phyloP scores from a whole-genome alignment of 2,888 invertebrate genomes.

The Orthosia gothica region DNA sequence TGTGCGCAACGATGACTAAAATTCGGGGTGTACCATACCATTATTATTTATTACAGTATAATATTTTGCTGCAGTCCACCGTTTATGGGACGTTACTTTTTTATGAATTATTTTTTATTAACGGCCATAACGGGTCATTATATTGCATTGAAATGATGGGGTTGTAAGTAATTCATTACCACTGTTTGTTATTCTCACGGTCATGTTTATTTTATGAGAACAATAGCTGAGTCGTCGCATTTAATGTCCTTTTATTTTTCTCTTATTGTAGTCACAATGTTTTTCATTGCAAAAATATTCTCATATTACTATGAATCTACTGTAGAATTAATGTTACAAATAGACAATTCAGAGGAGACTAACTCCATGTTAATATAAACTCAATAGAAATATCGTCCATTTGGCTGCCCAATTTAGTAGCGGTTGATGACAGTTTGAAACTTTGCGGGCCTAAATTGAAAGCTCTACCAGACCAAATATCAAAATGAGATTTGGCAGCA shows the following conservation, averaged over 20 bases:
- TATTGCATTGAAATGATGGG: conserved; percentile 85
- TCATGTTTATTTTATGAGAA: conserved; percentile 72
- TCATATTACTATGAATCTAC: not conserved
- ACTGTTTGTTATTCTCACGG: conserved; percentile 90
- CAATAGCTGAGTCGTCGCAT: conserved; percentile 48
- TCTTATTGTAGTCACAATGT: not conserved
- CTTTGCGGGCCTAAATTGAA: conserved; percentile 42
- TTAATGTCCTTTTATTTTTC: conserved; percentile 48
- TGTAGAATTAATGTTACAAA: conserved; percentile 15
- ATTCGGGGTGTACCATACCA: conserved; percentile 88
- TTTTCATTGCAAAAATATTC: not conserved
- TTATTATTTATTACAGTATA: conserved; percentile 89
- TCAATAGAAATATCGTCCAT: conserved; percentile 47
- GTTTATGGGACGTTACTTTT: conserved; percentile 85
- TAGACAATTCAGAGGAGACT: conserved; percentile 6
- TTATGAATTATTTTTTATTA: conserved; percentile 89
- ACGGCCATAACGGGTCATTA: conserved; percentile 87
- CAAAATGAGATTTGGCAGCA: conserved; percentile 46
- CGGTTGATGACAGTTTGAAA: conserved; percentile 53
- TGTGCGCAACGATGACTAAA: conserved; percentile 84
- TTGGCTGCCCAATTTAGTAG: conserved; percentile 37
- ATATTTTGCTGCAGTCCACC: conserved; percentile 89
- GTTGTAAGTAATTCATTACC: conserved; percentile 84
- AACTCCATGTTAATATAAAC: conserved; percentile 37
- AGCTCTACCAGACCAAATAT: conserved; percentile 35